Conservation (phyloP, 2,113 vertebrate species). For the Hymenochirus boettgeri region DNA sequence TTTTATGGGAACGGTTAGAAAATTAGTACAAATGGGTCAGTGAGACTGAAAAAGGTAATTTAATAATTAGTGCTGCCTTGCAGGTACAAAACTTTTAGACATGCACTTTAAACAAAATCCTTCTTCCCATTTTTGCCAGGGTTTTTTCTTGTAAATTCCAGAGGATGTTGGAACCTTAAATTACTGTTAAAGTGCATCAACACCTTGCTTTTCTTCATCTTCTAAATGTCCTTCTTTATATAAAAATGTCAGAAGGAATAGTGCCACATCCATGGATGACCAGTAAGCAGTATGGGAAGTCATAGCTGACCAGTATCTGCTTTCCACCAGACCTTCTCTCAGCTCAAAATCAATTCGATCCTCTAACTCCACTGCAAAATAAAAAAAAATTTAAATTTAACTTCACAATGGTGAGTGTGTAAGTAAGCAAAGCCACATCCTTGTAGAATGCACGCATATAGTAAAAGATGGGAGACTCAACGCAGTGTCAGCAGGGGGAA, state of each 20-base stretch:
- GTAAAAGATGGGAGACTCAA: too few relatives aligned
- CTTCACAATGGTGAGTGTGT: too few relatives aligned
- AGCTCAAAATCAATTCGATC: constrained; percentile 94
- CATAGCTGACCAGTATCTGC: constrained; percentile 95
- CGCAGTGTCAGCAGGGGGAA: too few relatives aligned
- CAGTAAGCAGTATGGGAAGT: constrained; percentile 96
- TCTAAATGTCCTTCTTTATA: constrained; percentile 69
- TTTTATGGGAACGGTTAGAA: neutral
- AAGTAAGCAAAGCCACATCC: too few relatives aligned
- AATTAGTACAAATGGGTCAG: constrained; percentile 49
- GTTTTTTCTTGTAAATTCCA: neutral
- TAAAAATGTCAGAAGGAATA: constrained; percentile 94
- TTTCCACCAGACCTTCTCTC: constrained; percentile 92
- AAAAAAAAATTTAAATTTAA: neutral
- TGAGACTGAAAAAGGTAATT: constrained; percentile 57
- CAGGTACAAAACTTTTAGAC: constrained; percentile 53
- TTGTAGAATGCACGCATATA: too few relatives aligned
- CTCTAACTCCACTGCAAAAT: constrained; percentile 83
- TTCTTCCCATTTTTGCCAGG: constrained; percentile 44
- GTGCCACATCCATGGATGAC: constrained; percentile 91
- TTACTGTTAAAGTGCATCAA: constrained; percentile 56
- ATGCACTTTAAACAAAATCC: constrained; percentile 60
- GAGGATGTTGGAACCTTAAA: neutral
- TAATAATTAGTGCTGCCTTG: constrained; percentile 52
- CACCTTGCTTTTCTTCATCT: constrained; percentile 52